phyloP scores from a whole-genome alignment of 2,888 invertebrate genomes.

The Carcina quercana region DNA sequence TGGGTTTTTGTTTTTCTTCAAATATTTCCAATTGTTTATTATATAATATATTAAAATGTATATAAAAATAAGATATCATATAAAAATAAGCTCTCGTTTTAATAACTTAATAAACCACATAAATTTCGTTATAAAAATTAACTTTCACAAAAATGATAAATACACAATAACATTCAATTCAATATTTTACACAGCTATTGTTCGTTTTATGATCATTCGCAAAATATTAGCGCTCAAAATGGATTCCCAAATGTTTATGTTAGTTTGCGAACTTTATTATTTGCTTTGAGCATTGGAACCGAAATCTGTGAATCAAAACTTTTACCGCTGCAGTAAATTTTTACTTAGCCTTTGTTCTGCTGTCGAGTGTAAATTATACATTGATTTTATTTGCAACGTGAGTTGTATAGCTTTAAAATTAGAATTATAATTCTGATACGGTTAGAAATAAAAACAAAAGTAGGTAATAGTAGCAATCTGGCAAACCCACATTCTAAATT shows the following conservation, averaged over 20 bases:
- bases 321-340: conserved; percentile 1
- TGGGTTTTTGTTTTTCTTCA: too few species aligned
- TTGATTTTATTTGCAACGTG: too few species aligned
- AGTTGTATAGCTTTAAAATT: too few species aligned
- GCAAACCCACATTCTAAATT: too few species aligned
- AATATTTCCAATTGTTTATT: too few species aligned
- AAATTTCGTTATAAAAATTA: conserved; percentile 16
- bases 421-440: too few species aligned
- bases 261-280: conserved; percentile 4
- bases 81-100: too few species aligned
- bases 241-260: conserved; percentile 25
- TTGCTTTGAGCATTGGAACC: conserved; percentile 6
- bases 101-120: neutral
- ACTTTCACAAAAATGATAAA: conserved; percentile 26
- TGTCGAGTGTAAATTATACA: too few species aligned
- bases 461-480: too few species aligned
- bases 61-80: neutral
- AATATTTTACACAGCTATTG: conserved; percentile 32
- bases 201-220: conserved; percentile 37
- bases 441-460: too few species aligned
- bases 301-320: conserved; percentile 2
- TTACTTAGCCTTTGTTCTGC: too few species aligned
- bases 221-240: conserved; percentile 31
- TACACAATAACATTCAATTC: conserved; percentile 26
- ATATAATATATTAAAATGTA: too few species aligned